A percentile compares a stretch with the other conserved stretches of the same genome.
Evolutionary conservation across 1,140 invertebrate species (phyloP).

Genomic region (Bombus soroeensis): DNA sequence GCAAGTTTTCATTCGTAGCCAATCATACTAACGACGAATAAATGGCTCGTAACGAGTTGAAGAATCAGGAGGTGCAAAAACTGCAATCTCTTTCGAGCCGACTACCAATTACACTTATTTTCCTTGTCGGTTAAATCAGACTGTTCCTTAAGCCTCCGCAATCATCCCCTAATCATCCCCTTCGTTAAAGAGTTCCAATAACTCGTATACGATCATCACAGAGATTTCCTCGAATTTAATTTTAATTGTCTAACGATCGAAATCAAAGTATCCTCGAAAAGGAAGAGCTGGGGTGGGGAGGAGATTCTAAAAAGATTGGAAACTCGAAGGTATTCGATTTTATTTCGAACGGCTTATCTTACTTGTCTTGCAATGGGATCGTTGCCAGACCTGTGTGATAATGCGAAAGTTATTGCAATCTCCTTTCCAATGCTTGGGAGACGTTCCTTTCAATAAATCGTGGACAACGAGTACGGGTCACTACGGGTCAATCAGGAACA

Average conservation of each 20-base stretch:
- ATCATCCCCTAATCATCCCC: not conserved
- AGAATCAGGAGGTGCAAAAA: not conserved
- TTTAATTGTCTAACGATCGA: not conserved
- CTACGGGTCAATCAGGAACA: constrained; percentile 31
- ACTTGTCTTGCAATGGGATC: constrained; percentile 50
- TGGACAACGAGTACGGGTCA: constrained; percentile 52
- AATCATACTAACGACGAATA: not conserved
- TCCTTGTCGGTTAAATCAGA: not conserved
- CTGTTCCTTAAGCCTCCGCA: not conserved
- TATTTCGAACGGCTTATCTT: constrained; percentile 5
- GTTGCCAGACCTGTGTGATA: constrained; percentile 58
- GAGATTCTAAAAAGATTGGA: no score
- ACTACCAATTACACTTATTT: not conserved
- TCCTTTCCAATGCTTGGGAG: not conserved
- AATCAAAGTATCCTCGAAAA: no score
- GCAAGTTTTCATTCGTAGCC: not conserved
- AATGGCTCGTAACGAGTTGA: not conserved
- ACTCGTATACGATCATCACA: not conserved
- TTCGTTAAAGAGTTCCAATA: constrained; percentile 6
- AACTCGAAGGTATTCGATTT: not conserved
- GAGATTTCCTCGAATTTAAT: not conserved
- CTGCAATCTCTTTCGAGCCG: not conserved
- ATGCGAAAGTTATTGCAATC: constrained; percentile 68
- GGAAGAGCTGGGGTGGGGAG: no score
- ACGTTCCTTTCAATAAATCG: constrained; percentile 62